A percentile compares a stretch with the other conserved stretches of the same genome.
These are phyloP conservation scores for Eristalinus sepulchralis DNA, from an alignment of 2,888 invertebrate species.

Conservation along the genomic window DNA sequence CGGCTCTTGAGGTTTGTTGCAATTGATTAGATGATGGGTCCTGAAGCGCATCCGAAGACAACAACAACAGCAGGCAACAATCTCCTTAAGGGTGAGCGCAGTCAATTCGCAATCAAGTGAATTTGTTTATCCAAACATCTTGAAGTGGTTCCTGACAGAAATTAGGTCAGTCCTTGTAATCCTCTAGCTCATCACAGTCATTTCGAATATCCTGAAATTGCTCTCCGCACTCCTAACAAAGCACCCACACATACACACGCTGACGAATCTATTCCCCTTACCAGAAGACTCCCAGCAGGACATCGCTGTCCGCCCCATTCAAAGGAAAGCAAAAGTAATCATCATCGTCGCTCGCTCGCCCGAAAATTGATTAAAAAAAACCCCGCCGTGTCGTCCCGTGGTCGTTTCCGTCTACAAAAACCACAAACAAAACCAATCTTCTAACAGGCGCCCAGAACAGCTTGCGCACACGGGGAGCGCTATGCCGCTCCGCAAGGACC, in stretches of 20 bases:
- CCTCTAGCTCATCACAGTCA: background rate
- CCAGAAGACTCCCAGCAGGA: background rate
- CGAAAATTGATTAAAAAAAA: background rate
- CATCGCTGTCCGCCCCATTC: background rate
- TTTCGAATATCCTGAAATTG: background rate
- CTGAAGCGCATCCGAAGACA: background rate
- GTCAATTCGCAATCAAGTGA: background rate
- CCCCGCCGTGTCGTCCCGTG: conserved; percentile 11
- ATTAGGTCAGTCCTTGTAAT: background rate
- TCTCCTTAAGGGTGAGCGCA: background rate
- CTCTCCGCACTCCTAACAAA: background rate
- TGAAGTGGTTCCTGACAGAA: background rate
- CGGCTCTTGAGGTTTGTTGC: background rate
- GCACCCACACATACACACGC: background rate
- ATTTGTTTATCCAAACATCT: background rate
- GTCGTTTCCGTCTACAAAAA: conserved; percentile 30
- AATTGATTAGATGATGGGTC: background rate
- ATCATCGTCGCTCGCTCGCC: background rate
- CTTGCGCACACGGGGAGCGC: background rate
- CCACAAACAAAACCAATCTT: conserved; percentile 67
- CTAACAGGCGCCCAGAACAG: conserved; percentile 52
- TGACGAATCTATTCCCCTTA: background rate
- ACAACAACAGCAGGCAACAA: background rate
- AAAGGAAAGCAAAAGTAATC: background rate
- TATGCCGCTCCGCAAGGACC: background rate